Evolutionary conservation across 2,797 vertebrate genomes (phyloP).

Genomic region (Prionace glauca): DNA sequence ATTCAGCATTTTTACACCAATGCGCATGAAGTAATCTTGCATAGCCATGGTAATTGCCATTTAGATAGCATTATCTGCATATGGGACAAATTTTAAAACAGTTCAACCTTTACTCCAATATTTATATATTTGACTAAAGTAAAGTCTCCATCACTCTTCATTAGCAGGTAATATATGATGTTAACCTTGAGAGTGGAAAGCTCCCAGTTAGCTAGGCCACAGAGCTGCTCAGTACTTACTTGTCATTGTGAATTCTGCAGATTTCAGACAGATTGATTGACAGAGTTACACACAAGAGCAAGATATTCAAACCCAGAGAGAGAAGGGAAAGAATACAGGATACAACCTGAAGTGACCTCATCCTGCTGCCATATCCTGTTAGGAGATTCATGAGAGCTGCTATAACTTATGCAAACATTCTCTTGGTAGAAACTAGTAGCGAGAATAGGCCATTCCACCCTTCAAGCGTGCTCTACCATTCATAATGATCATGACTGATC

Average conservation of each 20-base stretch:
- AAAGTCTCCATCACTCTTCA: not conserved
- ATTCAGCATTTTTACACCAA: not conserved
- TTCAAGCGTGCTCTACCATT: too few species aligned
- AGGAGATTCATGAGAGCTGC: not conserved
- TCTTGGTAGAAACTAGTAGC: too few species aligned
- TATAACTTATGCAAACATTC: too few species aligned
- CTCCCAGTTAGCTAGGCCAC: not conserved
- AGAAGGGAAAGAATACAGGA: not conserved
- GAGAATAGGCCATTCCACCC: too few species aligned
- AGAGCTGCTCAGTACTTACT: not conserved
- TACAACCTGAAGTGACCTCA: not conserved
- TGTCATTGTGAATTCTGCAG: too few species aligned
- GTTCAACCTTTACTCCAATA: not conserved
- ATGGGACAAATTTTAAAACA: not conserved
- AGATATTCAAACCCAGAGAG: not conserved
- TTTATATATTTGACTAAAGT: not conserved
- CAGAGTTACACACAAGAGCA: not conserved
- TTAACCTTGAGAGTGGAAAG: too few species aligned
- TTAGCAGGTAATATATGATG: not conserved
- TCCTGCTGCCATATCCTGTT: too few species aligned
- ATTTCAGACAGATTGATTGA: not conserved
- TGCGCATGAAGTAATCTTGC: not conserved
- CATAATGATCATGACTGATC: too few species aligned
- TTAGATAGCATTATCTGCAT: not conserved
- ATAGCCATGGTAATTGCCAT: not conserved